Conservation (phyloP, 2,888 invertebrate species). For the Polydrusus pterygomalis region DNA sequence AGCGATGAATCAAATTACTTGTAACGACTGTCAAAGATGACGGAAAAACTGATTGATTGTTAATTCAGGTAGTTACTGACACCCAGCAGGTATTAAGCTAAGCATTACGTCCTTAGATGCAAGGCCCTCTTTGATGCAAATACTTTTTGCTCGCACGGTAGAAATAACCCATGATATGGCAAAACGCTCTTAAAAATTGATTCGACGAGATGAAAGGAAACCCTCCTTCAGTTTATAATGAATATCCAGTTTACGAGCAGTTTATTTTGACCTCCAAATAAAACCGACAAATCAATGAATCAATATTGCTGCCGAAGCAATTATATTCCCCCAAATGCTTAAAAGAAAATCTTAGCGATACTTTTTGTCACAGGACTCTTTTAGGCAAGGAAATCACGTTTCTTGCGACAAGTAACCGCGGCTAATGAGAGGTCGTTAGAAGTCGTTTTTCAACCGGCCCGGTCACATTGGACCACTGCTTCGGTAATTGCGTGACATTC, state of each 20-base stretch:
- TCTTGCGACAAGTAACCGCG: conserved; percentile 54
- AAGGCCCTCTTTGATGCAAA: no score
- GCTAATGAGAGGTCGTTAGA: conserved; percentile 55
- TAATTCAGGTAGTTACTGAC: no score
- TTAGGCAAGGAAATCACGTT: conserved; percentile 55
- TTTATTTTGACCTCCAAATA: conserved; percentile 8
- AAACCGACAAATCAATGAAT: conserved; percentile 7
- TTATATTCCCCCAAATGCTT: conserved; percentile 22
- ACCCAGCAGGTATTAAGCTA: no score
- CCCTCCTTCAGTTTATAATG: no score
- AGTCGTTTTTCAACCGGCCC: conserved; percentile 54
- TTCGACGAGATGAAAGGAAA: no score
- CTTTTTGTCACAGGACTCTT: conserved; percentile 48
- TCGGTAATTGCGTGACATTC: conserved; percentile 67
- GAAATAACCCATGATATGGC: no score
- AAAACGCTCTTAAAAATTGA: no score
- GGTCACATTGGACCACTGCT: conserved; percentile 49
- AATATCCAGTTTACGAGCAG: neutral
- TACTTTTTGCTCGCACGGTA: no score
- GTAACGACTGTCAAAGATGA: no score
- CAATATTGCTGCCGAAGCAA: conserved; percentile 12
- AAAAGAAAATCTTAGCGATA: conserved; percentile 45
- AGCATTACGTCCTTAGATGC: no score
- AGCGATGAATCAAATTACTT: no score
- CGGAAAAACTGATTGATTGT: no score